Percentiles rank a stretch among this genome's conserved stretches.
Conservation (phyloP, 2,888 invertebrate genomes). For the Apamea monoglypha region DNA sequence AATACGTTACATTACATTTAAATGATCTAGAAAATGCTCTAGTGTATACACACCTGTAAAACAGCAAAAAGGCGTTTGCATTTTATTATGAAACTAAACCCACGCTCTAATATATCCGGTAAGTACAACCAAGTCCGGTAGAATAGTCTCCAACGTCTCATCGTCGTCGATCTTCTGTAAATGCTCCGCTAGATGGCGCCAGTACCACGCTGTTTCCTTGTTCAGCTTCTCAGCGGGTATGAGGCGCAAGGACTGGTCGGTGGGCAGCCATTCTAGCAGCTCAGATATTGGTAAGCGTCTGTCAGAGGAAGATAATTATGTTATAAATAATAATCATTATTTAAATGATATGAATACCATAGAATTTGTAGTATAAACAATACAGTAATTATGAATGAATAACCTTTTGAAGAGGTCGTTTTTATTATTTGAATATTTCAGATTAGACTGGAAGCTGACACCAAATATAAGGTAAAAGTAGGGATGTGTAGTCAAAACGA, state of each 20-base stretch:
- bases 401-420: too few species aligned
- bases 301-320: neutral
- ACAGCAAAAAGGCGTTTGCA: neutral
- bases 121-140: slow-evolving; percentile 94
- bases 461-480: neutral
- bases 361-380: neutral
- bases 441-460: neutral
- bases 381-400: neutral
- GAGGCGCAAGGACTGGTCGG: slow-evolving; percentile 81
- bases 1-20: too few species aligned
- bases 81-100: slow-evolving; percentile 69
- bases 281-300: slow-evolving; percentile 87
- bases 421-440: neutral
- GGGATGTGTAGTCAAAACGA: neutral
- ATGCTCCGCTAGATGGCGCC: slow-evolving; percentile 88
- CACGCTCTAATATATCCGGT: slow-evolving; percentile 93
- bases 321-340: neutral
- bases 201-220: slow-evolving; percentile 89
- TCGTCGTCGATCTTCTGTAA: slow-evolving; percentile 86
- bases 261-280: slow-evolving; percentile 88
- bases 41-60: neutral
- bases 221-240: slow-evolving; percentile 86
- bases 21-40: too few species aligned
- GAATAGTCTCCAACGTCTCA: slow-evolving; percentile 90
- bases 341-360: neutral